Percentiles rank a stretch among this genome's conserved stretches.
These are phyloP conservation scores for Stichodactyla mertensii DNA, from an alignment of 64 coral and sea anemone species.

Conservation along the genomic window DNA sequence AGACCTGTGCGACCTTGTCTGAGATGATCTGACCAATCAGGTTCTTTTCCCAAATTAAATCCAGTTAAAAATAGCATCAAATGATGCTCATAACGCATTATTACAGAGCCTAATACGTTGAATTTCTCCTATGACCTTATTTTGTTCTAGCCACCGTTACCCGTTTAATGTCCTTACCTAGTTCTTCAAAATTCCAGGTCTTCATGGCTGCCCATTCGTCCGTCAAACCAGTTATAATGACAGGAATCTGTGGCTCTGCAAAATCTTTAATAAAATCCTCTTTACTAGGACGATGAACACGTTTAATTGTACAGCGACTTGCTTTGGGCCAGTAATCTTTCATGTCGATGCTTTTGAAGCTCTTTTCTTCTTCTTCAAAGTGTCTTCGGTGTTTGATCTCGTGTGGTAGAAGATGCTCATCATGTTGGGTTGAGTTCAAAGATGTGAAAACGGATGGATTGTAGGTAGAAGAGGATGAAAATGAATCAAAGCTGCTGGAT, in stretches of 20 bases:
- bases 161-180: slow-evolving; percentile 39
- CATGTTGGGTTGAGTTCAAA: neutral
- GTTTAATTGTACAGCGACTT: slow-evolving; percentile 34
- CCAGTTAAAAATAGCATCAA: no score
- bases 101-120: no score
- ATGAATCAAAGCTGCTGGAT: neutral
- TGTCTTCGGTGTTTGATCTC: slow-evolving; percentile 45
- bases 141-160: no score
- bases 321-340: slow-evolving; percentile 15
- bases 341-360: slow-evolving; percentile 41
- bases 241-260: slow-evolving; percentile 50
- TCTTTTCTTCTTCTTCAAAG: slow-evolving; percentile 19
- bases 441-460: slow-evolving; percentile 7
- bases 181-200: slow-evolving; percentile 58
- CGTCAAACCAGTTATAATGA: slow-evolving; percentile 66
- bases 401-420: slow-evolving; percentile 27
- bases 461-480: slow-evolving; percentile 22
- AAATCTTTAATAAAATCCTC: slow-evolving; percentile 49
- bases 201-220: slow-evolving; percentile 58
- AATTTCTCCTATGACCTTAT: no score
- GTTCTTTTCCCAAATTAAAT: no score
- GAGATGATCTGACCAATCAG: no score
- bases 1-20: no score
- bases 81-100: no score
- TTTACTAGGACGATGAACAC: slow-evolving; percentile 43